Evolutionary conservation across 2,113 vertebrate species (phyloP).

Genomic region (Megalops atlanticus): DNA sequence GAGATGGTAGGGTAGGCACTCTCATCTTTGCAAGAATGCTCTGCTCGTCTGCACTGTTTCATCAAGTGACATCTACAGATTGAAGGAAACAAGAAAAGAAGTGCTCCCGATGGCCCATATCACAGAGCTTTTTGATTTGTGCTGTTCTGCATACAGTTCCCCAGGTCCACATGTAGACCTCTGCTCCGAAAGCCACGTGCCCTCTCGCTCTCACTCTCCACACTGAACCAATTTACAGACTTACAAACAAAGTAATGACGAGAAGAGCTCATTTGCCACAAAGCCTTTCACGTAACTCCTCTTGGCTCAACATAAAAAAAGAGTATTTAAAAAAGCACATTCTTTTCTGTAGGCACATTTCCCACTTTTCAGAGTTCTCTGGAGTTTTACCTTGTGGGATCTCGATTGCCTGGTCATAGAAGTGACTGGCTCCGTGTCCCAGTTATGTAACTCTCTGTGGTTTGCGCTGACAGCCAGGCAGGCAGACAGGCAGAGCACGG

Average conservation of each 20-base stretch:
- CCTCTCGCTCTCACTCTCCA: background rate
- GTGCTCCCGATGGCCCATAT: too few species aligned
- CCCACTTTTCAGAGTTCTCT: background rate
- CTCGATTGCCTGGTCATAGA: background rate
- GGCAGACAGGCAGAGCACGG: background rate
- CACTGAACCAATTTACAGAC: background rate
- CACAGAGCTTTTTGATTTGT: too few species aligned
- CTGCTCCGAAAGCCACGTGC: background rate
- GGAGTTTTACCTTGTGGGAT: background rate
- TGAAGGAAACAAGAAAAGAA: too few species aligned
- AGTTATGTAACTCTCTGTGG: background rate
- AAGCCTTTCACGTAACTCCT: background rate
- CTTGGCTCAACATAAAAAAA: background rate
- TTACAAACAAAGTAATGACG: background rate
- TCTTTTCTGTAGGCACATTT: background rate
- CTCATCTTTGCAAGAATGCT: background rate
- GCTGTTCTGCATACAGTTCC: too few species aligned
- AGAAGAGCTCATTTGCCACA: background rate
- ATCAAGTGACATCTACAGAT: too few species aligned
- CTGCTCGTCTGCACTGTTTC: too few species aligned
- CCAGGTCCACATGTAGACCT: background rate
- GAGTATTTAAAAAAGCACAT: background rate
- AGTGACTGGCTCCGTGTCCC: background rate
- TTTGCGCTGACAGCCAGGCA: background rate
- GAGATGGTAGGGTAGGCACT: background rate